Evolutionary conservation across 1,140 invertebrate genomes (phyloP).

Genomic region (Plodia interpunctella): DNA sequence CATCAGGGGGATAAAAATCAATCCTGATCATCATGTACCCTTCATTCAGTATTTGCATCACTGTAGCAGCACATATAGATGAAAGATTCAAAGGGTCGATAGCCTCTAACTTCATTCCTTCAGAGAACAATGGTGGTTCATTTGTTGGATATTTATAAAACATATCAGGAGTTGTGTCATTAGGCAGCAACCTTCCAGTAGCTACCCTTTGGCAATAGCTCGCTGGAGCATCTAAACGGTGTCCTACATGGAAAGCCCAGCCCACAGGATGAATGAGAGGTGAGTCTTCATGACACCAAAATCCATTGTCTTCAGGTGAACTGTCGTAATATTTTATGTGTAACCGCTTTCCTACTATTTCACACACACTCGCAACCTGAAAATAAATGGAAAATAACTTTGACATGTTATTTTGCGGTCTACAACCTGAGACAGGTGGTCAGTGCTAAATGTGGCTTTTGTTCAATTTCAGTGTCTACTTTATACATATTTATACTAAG

Average conservation of each 20-base stretch:
- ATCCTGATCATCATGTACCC: constrained; percentile 98
- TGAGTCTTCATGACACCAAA: constrained; percentile 98
- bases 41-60: constrained; percentile 94
- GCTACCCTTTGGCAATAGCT: constrained; percentile 84
- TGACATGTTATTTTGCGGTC: too few relatives aligned
- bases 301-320: constrained; percentile 87
- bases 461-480: too few relatives aligned
- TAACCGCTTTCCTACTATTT: constrained; percentile 93
- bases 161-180: constrained; percentile 83
- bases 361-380: constrained; percentile 87
- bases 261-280: constrained; percentile 96
- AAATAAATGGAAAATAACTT: constrained; percentile 21
- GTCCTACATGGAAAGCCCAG: constrained; percentile 93
- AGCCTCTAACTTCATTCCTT: constrained; percentile 97
- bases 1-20: constrained; percentile 91
- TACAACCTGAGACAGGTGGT: too few relatives aligned
- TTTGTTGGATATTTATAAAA: constrained; percentile 58
- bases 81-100: constrained; percentile 97
- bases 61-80: constrained; percentile 95
- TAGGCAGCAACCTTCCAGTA: constrained; percentile 80
- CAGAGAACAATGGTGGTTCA: constrained; percentile 80
- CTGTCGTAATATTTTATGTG: constrained; percentile 94
- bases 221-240: constrained; percentile 89
- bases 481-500: too few relatives aligned
- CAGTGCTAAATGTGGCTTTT: too few relatives aligned